A percentile compares a stretch with the other conserved stretches of the same genome.
Evolutionary conservation across 2,113 vertebrate genomes (phyloP).

Genomic region (Ictalurus furcatus): DNA sequence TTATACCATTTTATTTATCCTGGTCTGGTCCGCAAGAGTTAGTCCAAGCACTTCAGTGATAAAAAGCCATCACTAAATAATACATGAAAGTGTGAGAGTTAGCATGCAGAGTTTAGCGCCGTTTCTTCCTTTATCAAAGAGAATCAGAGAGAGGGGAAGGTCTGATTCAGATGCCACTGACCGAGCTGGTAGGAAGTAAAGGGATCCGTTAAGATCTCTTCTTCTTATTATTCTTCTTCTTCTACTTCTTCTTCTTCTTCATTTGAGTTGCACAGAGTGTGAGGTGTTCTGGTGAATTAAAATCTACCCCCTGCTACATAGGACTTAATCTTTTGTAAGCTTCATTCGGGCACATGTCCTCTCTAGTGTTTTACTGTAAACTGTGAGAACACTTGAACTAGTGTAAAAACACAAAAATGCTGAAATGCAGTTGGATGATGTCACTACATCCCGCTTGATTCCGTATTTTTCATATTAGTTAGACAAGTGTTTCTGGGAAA

Average conservation of each 20-base stretch:
- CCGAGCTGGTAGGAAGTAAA: slow-evolving; percentile 75
- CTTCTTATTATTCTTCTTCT: slow-evolving; percentile 58
- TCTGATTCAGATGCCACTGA: not conserved
- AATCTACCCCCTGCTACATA: not conserved
- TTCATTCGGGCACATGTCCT: not conserved
- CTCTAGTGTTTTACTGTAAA: not conserved
- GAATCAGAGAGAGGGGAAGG: slow-evolving; percentile 81
- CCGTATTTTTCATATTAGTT: not conserved
- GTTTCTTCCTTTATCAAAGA: slow-evolving; percentile 85
- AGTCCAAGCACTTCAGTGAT: slow-evolving; percentile 84
- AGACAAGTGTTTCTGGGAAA: not conserved
- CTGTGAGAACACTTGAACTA: not conserved
- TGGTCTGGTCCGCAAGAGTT: slow-evolving; percentile 91
- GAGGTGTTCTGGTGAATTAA: slow-evolving; percentile 53
- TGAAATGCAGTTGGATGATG: not conserved
- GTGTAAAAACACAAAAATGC: not conserved
- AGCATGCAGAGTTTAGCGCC: slow-evolving; percentile 82
- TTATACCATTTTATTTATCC: slow-evolving; percentile 87
- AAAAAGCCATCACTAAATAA: slow-evolving; percentile 88
- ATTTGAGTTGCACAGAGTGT: slow-evolving; percentile 81
- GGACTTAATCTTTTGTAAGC: not conserved
- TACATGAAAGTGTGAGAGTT: slow-evolving; percentile 91
- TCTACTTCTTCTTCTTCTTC: slow-evolving; percentile 58
- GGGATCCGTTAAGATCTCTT: slow-evolving; percentile 66
- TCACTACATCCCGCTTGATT: not conserved